Percentiles rank a stretch among this genome's conserved stretches.
phyloP scores from a whole-genome alignment of 2,797 vertebrate species.

The Crocodylus rhombifer region DNA sequence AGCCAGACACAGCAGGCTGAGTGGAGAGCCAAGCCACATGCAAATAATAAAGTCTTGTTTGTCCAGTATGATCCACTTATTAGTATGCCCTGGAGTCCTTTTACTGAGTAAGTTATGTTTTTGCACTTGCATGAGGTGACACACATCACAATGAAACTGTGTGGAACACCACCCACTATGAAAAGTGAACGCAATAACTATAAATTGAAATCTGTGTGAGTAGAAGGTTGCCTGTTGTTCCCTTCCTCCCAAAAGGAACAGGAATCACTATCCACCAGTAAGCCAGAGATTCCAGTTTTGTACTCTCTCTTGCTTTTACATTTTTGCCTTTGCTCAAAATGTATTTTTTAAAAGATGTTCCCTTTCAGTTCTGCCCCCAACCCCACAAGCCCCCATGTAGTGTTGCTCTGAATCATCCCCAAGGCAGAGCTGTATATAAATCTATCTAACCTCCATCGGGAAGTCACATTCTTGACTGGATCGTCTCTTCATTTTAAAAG shows the following conservation, averaged over 20 bases:
- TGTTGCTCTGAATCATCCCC: neutral
- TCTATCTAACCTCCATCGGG: neutral
- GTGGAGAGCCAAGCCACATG: neutral
- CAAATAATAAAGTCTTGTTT: neutral
- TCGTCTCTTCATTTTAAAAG: no score
- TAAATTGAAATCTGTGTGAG: neutral
- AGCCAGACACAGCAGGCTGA: neutral
- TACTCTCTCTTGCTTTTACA: neutral
- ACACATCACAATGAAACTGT: neutral
- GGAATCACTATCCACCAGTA: neutral
- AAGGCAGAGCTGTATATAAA: neutral
- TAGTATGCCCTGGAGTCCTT: neutral
- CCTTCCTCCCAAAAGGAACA: neutral
- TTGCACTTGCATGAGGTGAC: neutral
- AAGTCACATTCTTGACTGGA: neutral
- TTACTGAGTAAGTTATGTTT: neutral
- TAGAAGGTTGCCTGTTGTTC: neutral
- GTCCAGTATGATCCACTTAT: neutral
- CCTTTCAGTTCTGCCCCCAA: neutral
- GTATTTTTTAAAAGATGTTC: neutral
- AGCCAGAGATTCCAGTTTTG: neutral
- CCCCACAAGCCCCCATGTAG: neutral
- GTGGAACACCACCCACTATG: neutral
- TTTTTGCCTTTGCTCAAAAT: neutral
- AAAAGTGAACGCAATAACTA: rapidly evolving